Base-by-base conservation (phyloP, 2,888 invertebrate genomes). In the Stomorhina lunata region DNA sequence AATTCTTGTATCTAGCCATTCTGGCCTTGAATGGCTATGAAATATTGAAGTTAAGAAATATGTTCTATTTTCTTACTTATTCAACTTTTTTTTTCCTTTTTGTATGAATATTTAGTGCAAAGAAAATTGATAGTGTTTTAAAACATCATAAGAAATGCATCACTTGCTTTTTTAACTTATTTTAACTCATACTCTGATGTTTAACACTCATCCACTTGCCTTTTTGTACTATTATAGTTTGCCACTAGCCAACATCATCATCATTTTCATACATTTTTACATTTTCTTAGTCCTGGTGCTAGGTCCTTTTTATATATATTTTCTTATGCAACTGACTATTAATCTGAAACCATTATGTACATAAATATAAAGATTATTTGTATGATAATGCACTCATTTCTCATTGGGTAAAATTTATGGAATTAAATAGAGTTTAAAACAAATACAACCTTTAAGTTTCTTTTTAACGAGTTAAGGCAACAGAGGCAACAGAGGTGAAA, bases 41-140 rank as follows among this genome's bases (percentile, higher is more conserved):
- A 61, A 15, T 40, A 61, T 40, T 48, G 25, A 55, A 7, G 27
- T 15, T 55, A 68, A 5, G 20, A 32, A 10, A 32, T 9, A 55
- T 55, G 2, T 10, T 45, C 10, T 15, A 27, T 63, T 63, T 27
- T 15, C 25, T 43, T 65, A 32, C n/a, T 57, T 37, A 25, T 10
- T n/a, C 2, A 5, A n/a, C 4, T 15, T 40, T 40, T n/a, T 17
- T 37, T 29, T 37, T 40, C 12, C 29, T 32, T 63, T 76, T 59
- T 53, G 27, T 43, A 45, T 53, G 12, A 55, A 48, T 68, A 81
- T 72, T 72, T 81, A 77, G 76, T 81, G 81, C 76, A 66, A 61
- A 37, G 53, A 72, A 68, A 71, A 81, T 77, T 81, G 72, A 81
- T 77, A 29, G 72, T 10, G 2, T 59, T 61, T 72, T 69, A 61